Evolutionary conservation across 2,113 vertebrate genomes (phyloP).

Genomic region (Rhinichthys klamathensis): DNA sequence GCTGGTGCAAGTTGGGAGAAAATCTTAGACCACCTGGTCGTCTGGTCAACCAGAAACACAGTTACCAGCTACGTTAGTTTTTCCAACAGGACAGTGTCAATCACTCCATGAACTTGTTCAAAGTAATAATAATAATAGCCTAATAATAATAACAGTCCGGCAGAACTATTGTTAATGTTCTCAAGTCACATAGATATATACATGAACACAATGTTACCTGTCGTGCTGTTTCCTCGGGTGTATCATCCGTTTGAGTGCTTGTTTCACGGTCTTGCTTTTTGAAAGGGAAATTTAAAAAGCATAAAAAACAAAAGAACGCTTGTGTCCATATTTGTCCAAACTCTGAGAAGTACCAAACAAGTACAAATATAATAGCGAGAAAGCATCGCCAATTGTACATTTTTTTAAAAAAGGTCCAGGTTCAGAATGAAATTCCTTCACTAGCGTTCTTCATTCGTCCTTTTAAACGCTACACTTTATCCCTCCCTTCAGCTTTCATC

Average conservation of each 20-base stretch:
- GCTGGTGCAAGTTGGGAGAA: background rate
- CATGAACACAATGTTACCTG: constrained; percentile 19
- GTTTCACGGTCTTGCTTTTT: constrained; percentile 14
- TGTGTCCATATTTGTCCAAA: constrained; percentile 11
- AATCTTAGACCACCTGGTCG: too few species aligned
- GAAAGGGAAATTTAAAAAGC: background rate
- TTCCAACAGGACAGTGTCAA: background rate
- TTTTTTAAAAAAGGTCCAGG: background rate
- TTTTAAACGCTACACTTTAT: background rate
- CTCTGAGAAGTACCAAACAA: constrained; percentile 41
- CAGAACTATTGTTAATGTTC: background rate
- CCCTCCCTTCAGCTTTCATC: background rate
- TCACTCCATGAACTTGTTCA: background rate
- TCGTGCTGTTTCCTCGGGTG: background rate
- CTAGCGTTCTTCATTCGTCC: background rate
- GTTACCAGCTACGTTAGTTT: background rate
- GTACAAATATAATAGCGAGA: background rate
- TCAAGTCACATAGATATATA: background rate
- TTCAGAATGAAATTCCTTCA: background rate
- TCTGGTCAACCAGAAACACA: background rate
- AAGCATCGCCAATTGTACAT: constrained; percentile 38
- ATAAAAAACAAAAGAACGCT: background rate
- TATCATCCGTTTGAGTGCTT: constrained; percentile 41
- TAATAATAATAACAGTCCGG: background rate
- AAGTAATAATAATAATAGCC: background rate